Evolutionary conservation across 2,888 invertebrate species (phyloP), one percentile per base, ranked within the genome.

Genomic region (Orchestes rusci): DNA sequence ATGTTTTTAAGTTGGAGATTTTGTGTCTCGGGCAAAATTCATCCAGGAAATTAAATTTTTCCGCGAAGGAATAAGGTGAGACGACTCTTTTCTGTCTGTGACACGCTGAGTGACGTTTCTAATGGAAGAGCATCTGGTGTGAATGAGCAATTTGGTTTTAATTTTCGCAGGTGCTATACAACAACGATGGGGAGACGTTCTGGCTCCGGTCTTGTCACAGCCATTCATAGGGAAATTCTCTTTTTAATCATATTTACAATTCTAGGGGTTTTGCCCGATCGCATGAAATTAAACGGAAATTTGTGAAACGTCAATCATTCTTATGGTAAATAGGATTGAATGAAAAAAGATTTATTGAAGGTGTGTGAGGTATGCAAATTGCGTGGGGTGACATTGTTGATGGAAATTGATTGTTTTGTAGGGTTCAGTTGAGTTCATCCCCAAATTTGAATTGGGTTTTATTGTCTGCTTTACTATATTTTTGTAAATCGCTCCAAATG

Each of bases 81-180:
- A 63, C 63, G 64, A 31, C 39, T 64, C 63, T 63, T 65, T 64
- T 66, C 66, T 66, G 67, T 57, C 57, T 52, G 58, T 66, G 66
- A 65, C 65, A 62, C 16, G 59, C 56, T 63, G 65, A 63, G 62
- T 61, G 63, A 63, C 62, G 65, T 63, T 59, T 55, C 63, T 65
- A 67, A 67, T 67, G 66, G 66, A 66, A 66, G 64, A 65, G 65
- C 66, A 67, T 65, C 64, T 66, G 67, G 65, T 66, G 64, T 66
- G 66, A 67, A 68, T 67, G 67, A 67, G 66, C 67, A 67, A 68
- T 67, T 67, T 64, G 66, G 64, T 66, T 67, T 66, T 68, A 68
- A 68, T 67, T 68, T 68, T 64, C 63, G 66, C 67, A 68, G 66
- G 66, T 66, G 65, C 58, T 53, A 53, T 45, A 45, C 42, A 44